A percentile compares a stretch with the other conserved stretches of the same genome.
Evolutionary conservation across 2,888 invertebrate genomes (phyloP).

Genomic region (Caenorhabditis parvicauda): DNA sequence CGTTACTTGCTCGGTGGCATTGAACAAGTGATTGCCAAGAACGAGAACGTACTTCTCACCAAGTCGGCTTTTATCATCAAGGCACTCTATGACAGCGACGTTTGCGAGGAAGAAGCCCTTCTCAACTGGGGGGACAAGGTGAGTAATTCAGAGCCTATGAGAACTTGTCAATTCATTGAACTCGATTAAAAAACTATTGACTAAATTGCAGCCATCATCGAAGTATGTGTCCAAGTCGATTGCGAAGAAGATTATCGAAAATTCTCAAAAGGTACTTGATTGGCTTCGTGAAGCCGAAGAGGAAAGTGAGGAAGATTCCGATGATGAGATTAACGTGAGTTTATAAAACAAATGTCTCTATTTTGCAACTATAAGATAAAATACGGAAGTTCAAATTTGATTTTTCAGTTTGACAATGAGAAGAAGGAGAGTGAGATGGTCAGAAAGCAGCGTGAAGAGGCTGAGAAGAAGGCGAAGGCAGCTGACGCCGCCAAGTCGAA

Average conservation of each 20-base stretch:
- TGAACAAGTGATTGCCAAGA: slow-evolving; percentile 74
- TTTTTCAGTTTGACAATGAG: slow-evolving; percentile 44
- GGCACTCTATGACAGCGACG: slow-evolving; percentile 88
- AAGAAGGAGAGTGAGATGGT: slow-evolving; percentile 27
- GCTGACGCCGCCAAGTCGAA: no score
- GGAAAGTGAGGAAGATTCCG: slow-evolving; percentile 76
- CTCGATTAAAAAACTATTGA: slow-evolving; percentile 1
- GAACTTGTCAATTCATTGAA: not conserved
- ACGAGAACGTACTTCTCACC: slow-evolving; percentile 74
- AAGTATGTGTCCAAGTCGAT: slow-evolving; percentile 87
- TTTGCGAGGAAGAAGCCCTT: slow-evolving; percentile 88
- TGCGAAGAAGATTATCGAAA: slow-evolving; percentile 84
- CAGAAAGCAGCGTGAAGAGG: slow-evolving; percentile 29
- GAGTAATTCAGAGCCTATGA: not conserved
- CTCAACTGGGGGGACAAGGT: slow-evolving; percentile 94
- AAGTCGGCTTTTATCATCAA: slow-evolving; percentile 86
- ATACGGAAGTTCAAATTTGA: not conserved
- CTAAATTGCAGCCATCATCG: slow-evolving; percentile 69
- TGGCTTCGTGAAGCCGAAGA: slow-evolving; percentile 93
- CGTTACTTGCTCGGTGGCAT: slow-evolving; percentile 88
- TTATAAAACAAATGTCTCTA: not conserved
- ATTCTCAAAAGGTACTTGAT: slow-evolving; percentile 87
- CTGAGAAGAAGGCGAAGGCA: slow-evolving; percentile 15
- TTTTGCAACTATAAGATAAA: not conserved
- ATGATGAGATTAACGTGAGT: slow-evolving; percentile 69